Conservation (phyloP, 1,140 invertebrate species). For the Drosophila simulans region DNA sequence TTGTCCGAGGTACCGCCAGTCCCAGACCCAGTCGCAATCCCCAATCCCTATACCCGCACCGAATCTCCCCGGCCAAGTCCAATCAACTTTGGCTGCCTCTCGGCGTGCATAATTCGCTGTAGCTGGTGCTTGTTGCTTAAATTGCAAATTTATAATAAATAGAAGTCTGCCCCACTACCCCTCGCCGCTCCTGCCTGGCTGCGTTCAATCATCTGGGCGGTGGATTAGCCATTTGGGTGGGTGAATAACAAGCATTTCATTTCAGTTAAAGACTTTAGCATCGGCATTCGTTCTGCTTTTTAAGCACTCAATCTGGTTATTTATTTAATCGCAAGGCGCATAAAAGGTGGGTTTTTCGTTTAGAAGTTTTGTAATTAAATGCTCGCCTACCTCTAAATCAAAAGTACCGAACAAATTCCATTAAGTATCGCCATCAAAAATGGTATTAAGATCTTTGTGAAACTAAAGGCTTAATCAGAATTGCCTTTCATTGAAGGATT, state of each 20-base stretch:
- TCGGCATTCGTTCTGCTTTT: constrained; percentile 27
- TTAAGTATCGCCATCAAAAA: not conserved
- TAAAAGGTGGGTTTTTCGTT: constrained; percentile 1
- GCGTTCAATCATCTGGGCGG: constrained; percentile 35
- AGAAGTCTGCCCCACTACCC: constrained; percentile 27
- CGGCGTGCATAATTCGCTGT: constrained; percentile 66
- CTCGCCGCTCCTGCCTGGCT: not conserved
- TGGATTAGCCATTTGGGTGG: constrained; percentile 37
- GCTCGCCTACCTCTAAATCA: not conserved
- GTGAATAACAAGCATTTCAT: constrained; percentile 50
- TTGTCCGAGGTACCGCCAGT: constrained; percentile 31
- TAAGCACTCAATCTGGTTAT: constrained; percentile 60
- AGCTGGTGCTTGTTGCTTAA: constrained; percentile 49
- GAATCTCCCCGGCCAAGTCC: constrained; percentile 38
- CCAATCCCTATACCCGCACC: not conserved
- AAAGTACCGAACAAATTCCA: not conserved
- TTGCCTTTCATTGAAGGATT: not conserved
- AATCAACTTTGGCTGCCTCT: constrained; percentile 68
- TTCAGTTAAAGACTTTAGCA: constrained; percentile 22
- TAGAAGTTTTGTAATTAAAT: not conserved
- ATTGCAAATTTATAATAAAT: constrained; percentile 75
- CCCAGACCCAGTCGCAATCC: constrained; percentile 24
- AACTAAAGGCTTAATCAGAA: too few species aligned
- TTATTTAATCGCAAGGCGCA: constrained; percentile 38
- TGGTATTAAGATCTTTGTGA: not conserved